Conservation (phyloP, 2,113 vertebrate species). For the Eira barbara region DNA sequence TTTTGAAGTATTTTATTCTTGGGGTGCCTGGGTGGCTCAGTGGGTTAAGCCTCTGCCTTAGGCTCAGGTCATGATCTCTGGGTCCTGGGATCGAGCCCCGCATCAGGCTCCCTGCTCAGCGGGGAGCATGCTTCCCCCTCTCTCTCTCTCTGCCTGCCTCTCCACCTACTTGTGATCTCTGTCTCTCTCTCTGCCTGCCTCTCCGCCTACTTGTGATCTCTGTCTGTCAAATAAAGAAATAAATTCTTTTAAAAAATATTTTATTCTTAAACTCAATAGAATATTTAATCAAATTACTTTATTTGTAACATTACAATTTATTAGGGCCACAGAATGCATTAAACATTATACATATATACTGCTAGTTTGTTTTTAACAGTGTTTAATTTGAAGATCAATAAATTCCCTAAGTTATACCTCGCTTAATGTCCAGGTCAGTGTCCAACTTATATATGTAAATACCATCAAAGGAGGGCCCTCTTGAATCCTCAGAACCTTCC, state of each 20-base stretch:
- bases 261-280: not conserved
- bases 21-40: too few species aligned
- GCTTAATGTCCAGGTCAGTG: not conserved
- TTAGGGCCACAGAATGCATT: not conserved
- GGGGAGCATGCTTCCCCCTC: too few species aligned
- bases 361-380: not conserved
- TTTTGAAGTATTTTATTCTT: not conserved
- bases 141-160: too few species aligned
- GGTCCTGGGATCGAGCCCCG: too few species aligned
- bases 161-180: too few species aligned
- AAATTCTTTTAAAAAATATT: not conserved
- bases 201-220: too few species aligned
- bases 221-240: too few species aligned
- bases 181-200: too few species aligned
- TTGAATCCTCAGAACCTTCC: not conserved
- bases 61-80: too few species aligned
- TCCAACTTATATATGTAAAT: not conserved
- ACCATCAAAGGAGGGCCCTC: not conserved
- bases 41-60: too few species aligned
- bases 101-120: too few species aligned
- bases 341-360: not conserved
- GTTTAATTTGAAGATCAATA: not conserved
- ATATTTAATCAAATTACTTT: conserved; percentile 10
- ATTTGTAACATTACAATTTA: conserved; percentile 8
- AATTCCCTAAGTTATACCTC: not conserved